Evolutionary conservation across 2,888 invertebrate species (phyloP).

Genomic region (Nomada flava): DNA sequence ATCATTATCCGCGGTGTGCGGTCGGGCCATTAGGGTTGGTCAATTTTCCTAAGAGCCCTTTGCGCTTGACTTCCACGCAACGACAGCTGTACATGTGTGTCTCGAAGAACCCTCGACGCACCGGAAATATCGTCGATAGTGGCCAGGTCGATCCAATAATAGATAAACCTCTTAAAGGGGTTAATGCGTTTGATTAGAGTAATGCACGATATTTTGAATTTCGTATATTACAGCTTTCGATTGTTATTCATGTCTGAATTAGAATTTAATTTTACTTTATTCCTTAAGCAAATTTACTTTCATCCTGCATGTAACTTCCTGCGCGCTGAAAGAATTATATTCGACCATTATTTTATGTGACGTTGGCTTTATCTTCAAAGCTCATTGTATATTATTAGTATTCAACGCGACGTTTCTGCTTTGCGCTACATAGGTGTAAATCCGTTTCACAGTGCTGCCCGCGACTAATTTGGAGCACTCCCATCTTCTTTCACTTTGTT

Average conservation of each 20-base stretch:
- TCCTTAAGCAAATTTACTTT: too few species aligned
- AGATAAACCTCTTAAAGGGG: conserved; percentile 30
- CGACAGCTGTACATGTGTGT: conserved; percentile 36
- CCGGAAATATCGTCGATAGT: conserved; percentile 53
- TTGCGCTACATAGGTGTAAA: conserved; percentile 35
- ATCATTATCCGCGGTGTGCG: conserved; percentile 69
- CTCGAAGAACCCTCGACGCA: conserved; percentile 12
- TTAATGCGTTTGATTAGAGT: not conserved
- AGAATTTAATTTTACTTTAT: too few species aligned
- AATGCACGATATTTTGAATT: not conserved
- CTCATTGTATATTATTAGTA: conserved; percentile 37
- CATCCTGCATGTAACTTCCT: not conserved
- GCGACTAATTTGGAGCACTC: conserved; percentile 28
- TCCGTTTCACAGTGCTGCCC: conserved; percentile 18
- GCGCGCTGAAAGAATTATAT: not conserved
- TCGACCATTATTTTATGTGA: conserved; percentile 16
- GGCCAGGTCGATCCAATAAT: conserved; percentile 50
- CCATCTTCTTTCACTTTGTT: too few species aligned
- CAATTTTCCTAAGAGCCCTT: conserved; percentile 78
- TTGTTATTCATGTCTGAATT: too few species aligned
- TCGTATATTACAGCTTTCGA: too few species aligned
- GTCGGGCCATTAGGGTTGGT: conserved; percentile 74
- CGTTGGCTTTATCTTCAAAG: conserved; percentile 35
- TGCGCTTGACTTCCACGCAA: conserved; percentile 61
- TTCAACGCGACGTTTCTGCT: conserved; percentile 29